Evolutionary conservation across 1,140 invertebrate species (phyloP), one percentile per base, ranked within the genome.

Genomic region (Batillaria attramentaria): DNA sequence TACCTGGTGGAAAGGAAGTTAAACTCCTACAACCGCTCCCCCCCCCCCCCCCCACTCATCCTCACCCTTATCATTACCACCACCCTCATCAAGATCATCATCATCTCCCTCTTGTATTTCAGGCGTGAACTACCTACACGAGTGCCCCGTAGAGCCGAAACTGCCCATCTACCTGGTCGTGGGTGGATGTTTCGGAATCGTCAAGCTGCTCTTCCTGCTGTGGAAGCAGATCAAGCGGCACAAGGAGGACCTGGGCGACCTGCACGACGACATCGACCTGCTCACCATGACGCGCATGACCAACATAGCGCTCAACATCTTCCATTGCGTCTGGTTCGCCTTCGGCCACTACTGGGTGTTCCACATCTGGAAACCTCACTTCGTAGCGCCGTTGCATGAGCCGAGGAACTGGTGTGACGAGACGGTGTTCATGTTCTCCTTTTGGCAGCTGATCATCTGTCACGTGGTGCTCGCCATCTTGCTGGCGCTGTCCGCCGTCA

Each of bases 281-380:
- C 75, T 79, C 20, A 81, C 80, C n/a, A 77, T 83, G 82, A 83
- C 79, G 66, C 81, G 77, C 68, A 83, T 83, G 83, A 78, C 79
- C 62, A 83, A 84, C 78, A 80, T 82, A 66, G 81, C 80, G 41
- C 69, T 88, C 2, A 93, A 94, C 24, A 87, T 93, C 43, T 95
- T 96, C 87, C 82, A 88, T 28, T 79, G 79, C 65, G 78, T 86
- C 65, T 90, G 88, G 89, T 89, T 89, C 73, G 89, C 92, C 13
- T 87, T 94, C 87, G 95, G 95, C 28, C 96, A 96, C 90, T 95
- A 94, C 79, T 87, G 86, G 84, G 66, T 85, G 16, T 84, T 87
- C 73, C 37, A 69, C 13, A 84, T 84, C 37, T 85, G 83, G 83
- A 82, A 84, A 72, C 89, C 89, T 3, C 83, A 87, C 74, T 89